Conservation (phyloP, 1,140 invertebrate genomes). For the Bombyx mori region ASM3026992v2 NC_085114.1:15454001-15454500, state of each 20-base stretch:
- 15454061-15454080: too few relatives aligned
- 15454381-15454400: conserved; percentile 60
- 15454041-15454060: too few relatives aligned
- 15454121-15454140: conserved; percentile 47
- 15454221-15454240: conserved; percentile 68
- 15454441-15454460: conserved; percentile 51
- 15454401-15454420: conserved; percentile 43
- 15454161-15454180: conserved; percentile 69
- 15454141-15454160: conserved; percentile 60
- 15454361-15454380: conserved; percentile 53
- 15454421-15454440: conserved; percentile 51
- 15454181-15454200: conserved; percentile 67
- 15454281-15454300: conserved; percentile 35
- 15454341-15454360: conserved; percentile 63
- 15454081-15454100: too few relatives aligned
- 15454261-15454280: conserved; percentile 47
- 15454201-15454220: conserved; percentile 57
- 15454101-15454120: too few relatives aligned
- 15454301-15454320: conserved; percentile 24
- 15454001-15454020: too few relatives aligned
- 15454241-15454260: conserved; percentile 45
- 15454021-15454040: too few relatives aligned
- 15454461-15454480: conserved; percentile 13
- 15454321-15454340: conserved; percentile 50
- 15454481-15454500: conserved; percentile 14